A percentile compares a stretch with the other conserved stretches of the same genome.
These are phyloP conservation scores for Diarsia dahlii DNA, from an alignment of 2,888 invertebrate species.

Conservation along the genomic window DNA sequence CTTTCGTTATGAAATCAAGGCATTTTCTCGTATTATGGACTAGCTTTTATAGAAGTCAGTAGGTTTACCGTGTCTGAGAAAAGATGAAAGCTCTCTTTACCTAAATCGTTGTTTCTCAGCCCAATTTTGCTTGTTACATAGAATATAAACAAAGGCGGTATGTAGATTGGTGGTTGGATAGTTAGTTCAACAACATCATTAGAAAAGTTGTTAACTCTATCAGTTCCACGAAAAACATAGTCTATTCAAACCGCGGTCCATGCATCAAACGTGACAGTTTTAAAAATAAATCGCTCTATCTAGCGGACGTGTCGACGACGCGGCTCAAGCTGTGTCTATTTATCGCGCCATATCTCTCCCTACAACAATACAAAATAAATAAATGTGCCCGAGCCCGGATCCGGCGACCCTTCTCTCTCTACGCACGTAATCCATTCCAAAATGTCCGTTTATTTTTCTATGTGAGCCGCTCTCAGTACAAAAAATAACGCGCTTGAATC, in stretches of 20 bases:
- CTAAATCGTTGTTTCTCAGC: background rate
- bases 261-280: conserved; percentile 73
- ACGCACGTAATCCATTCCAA: conserved; percentile 83
- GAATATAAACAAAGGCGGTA: background rate
- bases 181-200: conserved; percentile 9
- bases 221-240: conserved; percentile 46
- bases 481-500: conserved; percentile 85
- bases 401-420: conserved; percentile 85
- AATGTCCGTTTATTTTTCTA: conserved; percentile 91
- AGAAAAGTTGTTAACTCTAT: conserved; percentile 22
- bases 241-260: conserved; percentile 42
- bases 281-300: conserved; percentile 72
- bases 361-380: conserved; percentile 87
- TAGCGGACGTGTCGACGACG: conserved; percentile 70
- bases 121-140: background rate
- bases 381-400: conserved; percentile 84
- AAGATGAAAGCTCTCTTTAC: background rate
- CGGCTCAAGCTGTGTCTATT: conserved; percentile 85
- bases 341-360: conserved; percentile 87
- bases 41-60: too few species aligned
- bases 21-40: too few species aligned
- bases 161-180: background rate
- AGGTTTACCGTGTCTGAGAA: background rate
- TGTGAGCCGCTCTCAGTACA: conserved; percentile 79
- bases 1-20: background rate